These are phyloP conservation scores for Lymantria dispar DNA, from an alignment of 2,888 invertebrate species.

Conservation along the genomic window DNA sequence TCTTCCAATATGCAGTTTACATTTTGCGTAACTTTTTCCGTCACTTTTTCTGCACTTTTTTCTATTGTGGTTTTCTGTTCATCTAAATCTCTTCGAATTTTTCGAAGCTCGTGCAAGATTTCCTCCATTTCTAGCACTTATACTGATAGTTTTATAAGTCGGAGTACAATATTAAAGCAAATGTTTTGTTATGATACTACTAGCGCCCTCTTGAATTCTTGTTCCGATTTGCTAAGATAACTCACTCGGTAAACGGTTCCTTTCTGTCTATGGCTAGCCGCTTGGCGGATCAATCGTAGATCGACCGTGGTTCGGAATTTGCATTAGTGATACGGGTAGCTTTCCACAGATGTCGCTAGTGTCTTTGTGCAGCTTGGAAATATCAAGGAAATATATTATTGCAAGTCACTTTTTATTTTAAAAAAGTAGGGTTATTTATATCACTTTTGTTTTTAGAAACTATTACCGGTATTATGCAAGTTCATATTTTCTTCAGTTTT, in stretches of 20 bases:
- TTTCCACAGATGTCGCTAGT: constrained; percentile 5
- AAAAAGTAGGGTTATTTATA: constrained; percentile 2
- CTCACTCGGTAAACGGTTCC: neutral
- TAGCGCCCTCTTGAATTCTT: constrained; percentile 1
- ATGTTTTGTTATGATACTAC: constrained; percentile 4
- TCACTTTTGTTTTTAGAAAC: neutral
- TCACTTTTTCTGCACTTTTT: constrained; percentile 15
- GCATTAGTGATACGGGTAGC: constrained; percentile 4
- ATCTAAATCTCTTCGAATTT: neutral
- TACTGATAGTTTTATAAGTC: neutral
- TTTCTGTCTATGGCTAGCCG: neutral
- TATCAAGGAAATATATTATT: neutral
- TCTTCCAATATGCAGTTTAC: constrained; percentile 16
- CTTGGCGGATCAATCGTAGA: constrained; percentile 1
- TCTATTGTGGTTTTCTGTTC: constrained; percentile 7
- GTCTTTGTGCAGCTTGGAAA: neutral
- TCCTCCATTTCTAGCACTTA: constrained; percentile 1
- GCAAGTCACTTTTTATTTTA: neutral
- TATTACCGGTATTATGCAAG: neutral
- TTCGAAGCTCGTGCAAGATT: constrained; percentile 2
- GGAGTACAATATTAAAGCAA: neutral
- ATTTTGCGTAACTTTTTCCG: constrained; percentile 19
- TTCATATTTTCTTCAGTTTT: neutral
- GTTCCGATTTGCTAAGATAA: neutral
- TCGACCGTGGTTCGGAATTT: constrained; percentile 3